Conservation (phyloP, 2,888 invertebrate genomes). For the Dilophus febrilis region DNA sequence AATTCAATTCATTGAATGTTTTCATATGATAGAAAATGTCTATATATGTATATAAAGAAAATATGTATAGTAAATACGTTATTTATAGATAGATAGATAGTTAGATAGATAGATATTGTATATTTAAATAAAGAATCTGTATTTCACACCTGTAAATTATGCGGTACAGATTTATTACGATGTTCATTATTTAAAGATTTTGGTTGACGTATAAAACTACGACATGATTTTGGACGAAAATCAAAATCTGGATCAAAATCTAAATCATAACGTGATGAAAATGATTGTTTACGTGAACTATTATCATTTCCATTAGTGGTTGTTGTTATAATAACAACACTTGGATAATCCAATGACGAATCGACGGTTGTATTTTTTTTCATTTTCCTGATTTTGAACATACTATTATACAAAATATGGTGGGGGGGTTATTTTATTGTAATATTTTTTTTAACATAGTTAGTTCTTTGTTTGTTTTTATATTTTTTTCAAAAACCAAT, state of each 20-base stretch:
- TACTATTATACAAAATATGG: conserved; percentile 1
- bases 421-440: neutral
- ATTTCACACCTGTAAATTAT: conserved; percentile 18
- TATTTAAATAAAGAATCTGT: too few species aligned
- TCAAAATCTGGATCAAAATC: conserved; percentile 15
- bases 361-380: conserved; percentile 9
- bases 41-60: too few species aligned
- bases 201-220: conserved; percentile 17
- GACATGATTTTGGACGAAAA: conserved; percentile 17
- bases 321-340: conserved; percentile 16
- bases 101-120: too few species aligned
- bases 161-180: conserved; percentile 20
- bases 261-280: conserved; percentile 6
- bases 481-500: too few species aligned
- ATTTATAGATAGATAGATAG: too few species aligned
- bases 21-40: too few species aligned
- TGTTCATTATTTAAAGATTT: conserved; percentile 17
- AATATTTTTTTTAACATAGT: too few species aligned
- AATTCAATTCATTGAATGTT: too few species aligned
- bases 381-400: conserved; percentile 1
- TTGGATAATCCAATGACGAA: conserved; percentile 13
- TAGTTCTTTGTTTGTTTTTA: too few species aligned
- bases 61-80: too few species aligned
- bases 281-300: conserved; percentile 5
- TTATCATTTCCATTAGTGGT: too few species aligned